These are phyloP conservation scores for Kryptolebias ocellatus DNA, from an alignment of 2,797 vertebrate genomes.

Conservation along the genomic window DNA sequence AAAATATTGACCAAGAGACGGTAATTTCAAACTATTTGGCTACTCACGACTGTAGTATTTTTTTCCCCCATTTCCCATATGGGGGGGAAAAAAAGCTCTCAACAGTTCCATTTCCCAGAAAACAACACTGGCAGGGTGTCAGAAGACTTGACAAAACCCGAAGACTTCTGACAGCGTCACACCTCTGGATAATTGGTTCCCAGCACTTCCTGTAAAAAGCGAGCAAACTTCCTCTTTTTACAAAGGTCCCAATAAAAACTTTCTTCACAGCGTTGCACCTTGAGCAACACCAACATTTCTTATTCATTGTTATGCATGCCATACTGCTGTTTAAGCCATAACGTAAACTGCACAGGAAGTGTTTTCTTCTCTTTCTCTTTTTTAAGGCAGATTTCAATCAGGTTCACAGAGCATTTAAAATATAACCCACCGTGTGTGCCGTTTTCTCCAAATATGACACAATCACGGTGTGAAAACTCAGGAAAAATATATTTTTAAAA, in stretches of 20 bases:
- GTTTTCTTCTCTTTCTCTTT: slow-evolving; percentile 8
- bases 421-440: neutral
- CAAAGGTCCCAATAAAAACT: slow-evolving; percentile 71
- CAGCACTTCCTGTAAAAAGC: slow-evolving; percentile 77
- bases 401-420: slow-evolving; percentile 20
- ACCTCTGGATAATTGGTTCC: slow-evolving; percentile 78
- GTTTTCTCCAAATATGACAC: neutral
- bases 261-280: slow-evolving; percentile 76
- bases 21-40: slow-evolving; percentile 65
- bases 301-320: slow-evolving; percentile 53
- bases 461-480: no score
- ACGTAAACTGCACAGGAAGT: slow-evolving; percentile 66
- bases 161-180: slow-evolving; percentile 80
- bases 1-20: slow-evolving; percentile 63
- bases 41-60: slow-evolving; percentile 60
- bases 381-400: slow-evolving; percentile 49
- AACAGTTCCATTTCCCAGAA: slow-evolving; percentile 75
- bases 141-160: slow-evolving; percentile 79
- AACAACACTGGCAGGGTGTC: slow-evolving; percentile 82
- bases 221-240: slow-evolving; percentile 70
- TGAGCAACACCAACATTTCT: slow-evolving; percentile 58
- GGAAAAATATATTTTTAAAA: neutral
- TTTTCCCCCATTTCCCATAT: slow-evolving; percentile 36
- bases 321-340: slow-evolving; percentile 43
- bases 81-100: slow-evolving; percentile 47